Evolutionary conservation across 2,113 vertebrate species (phyloP).

Genomic region (Dissostichus mawsoni): DNA sequence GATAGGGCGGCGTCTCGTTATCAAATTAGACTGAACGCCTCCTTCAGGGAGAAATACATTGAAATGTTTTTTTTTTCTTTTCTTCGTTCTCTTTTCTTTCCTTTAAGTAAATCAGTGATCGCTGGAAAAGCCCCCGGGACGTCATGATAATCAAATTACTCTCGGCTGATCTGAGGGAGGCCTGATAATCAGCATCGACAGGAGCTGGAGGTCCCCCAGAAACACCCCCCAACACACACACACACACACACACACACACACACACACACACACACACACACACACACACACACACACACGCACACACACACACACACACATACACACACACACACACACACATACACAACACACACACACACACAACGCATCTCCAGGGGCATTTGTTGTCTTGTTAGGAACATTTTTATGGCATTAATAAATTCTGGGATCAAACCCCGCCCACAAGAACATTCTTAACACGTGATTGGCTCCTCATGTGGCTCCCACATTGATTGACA

Average conservation of each 20-base stretch:
- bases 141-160: constrained; percentile 79
- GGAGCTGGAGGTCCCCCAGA: constrained; percentile 29
- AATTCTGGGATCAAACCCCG: constrained; percentile 7
- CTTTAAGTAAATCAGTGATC: constrained; percentile 78
- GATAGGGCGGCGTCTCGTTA: constrained; percentile 36
- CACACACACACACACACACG: too few relatives aligned
- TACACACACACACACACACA: too few relatives aligned
- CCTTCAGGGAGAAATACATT: constrained; percentile 78
- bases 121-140: constrained; percentile 65
- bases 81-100: constrained; percentile 14
- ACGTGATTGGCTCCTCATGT: not conserved
- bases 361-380: not conserved
- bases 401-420: constrained; percentile 1
- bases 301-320: too few relatives aligned
- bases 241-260: constrained; percentile 2
- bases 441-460: not conserved
- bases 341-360: too few relatives aligned
- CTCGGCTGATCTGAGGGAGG: constrained; percentile 66
- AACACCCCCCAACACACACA: not conserved
- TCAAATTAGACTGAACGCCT: constrained; percentile 65
- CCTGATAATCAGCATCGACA: constrained; percentile 62
- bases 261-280: not conserved
- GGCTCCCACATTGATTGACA: not conserved
- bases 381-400: not conserved
- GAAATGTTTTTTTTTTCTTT: constrained; percentile 41